Evolutionary conservation across 1,140 invertebrate genomes (phyloP), one percentile per base, ranked within the genome.

Genomic region (Drosophila serrata): DNA sequence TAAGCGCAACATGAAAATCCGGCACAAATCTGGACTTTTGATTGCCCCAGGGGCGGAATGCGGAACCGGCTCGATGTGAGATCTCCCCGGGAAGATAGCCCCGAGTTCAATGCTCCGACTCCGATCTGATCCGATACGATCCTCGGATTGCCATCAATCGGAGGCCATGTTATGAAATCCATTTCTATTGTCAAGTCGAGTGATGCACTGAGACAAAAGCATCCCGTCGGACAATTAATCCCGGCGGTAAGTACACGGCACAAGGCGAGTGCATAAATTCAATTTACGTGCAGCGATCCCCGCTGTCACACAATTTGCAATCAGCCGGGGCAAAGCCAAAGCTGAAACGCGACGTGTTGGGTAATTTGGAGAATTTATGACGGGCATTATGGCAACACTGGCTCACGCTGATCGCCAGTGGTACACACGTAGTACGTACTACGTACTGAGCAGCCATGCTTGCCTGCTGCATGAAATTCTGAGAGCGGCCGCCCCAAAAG

Each of bases 291-390:
- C 22, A 29, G 67, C 37, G 67, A 55, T 46, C 68, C 51, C 57
- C 40, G 81, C 81, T 90, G 85, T 90, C 85, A 90, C 85, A 90
- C 85, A 90, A 90, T 79, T 90, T 77, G 86, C 85, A 90, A 90
- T 90, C 85, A 88, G 81, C 46, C 70, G 24, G 33, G 63, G 65
- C 39, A 24, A 17, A 88, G 81, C 40, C 70, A 31, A 11, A 39
- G 65, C 62, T 29, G 63, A 17, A 29, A 65, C 53, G 62, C 62
- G 76, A 80, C 80, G 73, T 88, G 84, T 90, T 90, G 85, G 85
- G 86, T 90, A 90, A 90, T 90, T 90, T 90, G 78, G 85, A 81
- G 85, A 90, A 90, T 90, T 90, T 90, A 90, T 90, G 85, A 90
- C 86, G 74, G 67, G 85, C 85, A 84, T 90, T 90, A 85, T 90